Evolutionary conservation across 2,888 invertebrate species (phyloP), one percentile per base, ranked within the genome.

Genomic region (Nomada lathburiana): DNA sequence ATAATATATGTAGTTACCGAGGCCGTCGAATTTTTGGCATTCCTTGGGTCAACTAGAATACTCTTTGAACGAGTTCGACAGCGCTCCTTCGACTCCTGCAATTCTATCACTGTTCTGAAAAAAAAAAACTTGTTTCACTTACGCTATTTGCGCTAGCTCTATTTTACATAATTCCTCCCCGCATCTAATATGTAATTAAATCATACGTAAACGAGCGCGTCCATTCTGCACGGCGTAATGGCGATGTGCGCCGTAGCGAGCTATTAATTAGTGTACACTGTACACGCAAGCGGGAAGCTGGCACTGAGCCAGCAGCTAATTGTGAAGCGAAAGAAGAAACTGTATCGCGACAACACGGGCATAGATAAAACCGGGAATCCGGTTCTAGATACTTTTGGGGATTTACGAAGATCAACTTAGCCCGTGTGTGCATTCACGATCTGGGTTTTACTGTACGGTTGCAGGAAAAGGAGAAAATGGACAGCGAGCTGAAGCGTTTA

Each of bases 391-490:
- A 68, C 50, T 67, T 72, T 78, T 29, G 67, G 65, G 50, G 50
- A 63, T 69, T 29, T 44, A 65, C 72, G 62, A 63, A 68, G 62
- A 59, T 68, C 42, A 67, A 74, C 59, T 70, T 47, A 50, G 50
- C 50, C 18, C 18, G 20, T 20, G n/a, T 11, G 2, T 44, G 23
- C n/a, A 52, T 53, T 81, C 29, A 62, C 55, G 18, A 73, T 68
- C 13, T 50, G 59, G 68, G 36, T 76, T 81, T 16, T 16, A 16
- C 55, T 50, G 0, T 70, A 29, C 18, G 10, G 20, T 83, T 71
- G 29, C 71, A 94, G 94, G 94, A 92, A 69, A 94, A 92, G 59
- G 88, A 90, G 68, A 82, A 86, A 47, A 44, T 90, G 10, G 87
- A 91, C 68, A 86, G 79, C 9, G 89, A 93, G 67, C 50, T 89